Base-by-base conservation (phyloP, 2,113 vertebrate genomes). In the Plecotus auritus region DNA sequence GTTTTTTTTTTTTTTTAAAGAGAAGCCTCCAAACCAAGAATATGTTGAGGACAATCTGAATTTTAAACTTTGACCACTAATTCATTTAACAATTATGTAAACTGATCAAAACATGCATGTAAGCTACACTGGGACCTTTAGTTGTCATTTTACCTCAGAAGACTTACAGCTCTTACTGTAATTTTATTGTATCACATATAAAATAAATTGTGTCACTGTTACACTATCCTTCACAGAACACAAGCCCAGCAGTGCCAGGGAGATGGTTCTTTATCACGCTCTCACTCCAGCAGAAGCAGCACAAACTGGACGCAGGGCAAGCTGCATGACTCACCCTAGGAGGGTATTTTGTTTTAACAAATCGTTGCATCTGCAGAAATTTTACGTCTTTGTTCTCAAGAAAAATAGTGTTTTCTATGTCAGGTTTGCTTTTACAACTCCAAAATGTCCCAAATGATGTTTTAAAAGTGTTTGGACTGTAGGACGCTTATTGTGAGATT, bases 401-500 rank as follows among this genome's bases (percentile, higher is more conserved):
- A 74, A 90, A 89, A 78, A 18, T 1, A 88, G 7, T 70, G 0
- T 32, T 92, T 85, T 47, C n/a, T 73, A 54, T 18, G 28, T 9
- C 69, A 94, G 88, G 37, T 87, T 90, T 93, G 30, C 4, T 88
- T 94, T 77, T 32, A 80, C 86, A 18, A 37, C 26, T 93, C 37
- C 22, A 94, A 67, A 83, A 42, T 64, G 0, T 88, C 72, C 17
- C 9, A 73, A 72, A 85, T 20, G 42, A 35, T 45, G 73, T 73
- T 90, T 69, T 37, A 20, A n/a, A 32, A 70, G 2, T 17, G 72
- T 85, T 80, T 54, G 22, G n/a, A 28, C 2, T 37, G 1, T 77
- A 30, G 18, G 32, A 84, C 90, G 2, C 9, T 87, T 88, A 32
- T 56, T 30, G 18, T 32, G 88, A 94, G n/a, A 67, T 64, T 94